These are phyloP conservation scores for Hymenochirus boettgeri DNA, from an alignment of 2,113 vertebrate species.

Conservation along the genomic window DNA sequence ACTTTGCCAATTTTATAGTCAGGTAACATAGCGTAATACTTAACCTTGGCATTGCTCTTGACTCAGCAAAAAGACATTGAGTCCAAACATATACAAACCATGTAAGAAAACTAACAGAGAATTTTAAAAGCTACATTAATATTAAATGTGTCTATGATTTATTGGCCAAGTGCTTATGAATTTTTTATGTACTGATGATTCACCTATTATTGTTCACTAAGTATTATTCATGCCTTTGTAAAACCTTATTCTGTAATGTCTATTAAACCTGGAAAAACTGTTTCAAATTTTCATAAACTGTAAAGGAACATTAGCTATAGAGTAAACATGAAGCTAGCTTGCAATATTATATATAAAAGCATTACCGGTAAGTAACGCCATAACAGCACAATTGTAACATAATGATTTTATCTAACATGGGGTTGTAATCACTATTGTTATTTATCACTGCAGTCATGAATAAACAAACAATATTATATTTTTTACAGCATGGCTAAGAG, in stretches of 20 bases:
- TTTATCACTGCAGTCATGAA: no score
- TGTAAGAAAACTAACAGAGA: conserved; percentile 39
- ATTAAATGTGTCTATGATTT: conserved; percentile 40
- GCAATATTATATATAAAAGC: no score
- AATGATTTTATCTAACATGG: no score
- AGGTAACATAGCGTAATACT: conserved; percentile 19
- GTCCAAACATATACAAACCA: conserved; percentile 34
- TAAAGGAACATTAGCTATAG: background rate
- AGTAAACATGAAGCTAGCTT: no score
- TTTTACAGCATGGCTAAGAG: no score
- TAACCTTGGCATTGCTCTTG: conserved; percentile 33
- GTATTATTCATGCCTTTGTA: conserved; percentile 17
- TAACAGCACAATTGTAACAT: no score
- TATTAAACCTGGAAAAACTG: background rate
- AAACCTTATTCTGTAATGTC: conserved; percentile 23
- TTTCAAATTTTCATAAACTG: background rate
- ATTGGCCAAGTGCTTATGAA: conserved; percentile 36
- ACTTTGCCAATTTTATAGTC: conserved; percentile 33
- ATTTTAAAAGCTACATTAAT: conserved; percentile 42
- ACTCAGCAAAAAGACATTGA: conserved; percentile 21
- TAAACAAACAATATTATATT: no score
- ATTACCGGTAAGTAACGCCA: no score
- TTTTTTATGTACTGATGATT: conserved; percentile 42
- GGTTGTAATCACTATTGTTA: no score
- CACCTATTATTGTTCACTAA: conserved; percentile 25